Base-by-base conservation (phyloP, 2,113 vertebrate genomes). In the Lutjanus erythropterus region DNA sequence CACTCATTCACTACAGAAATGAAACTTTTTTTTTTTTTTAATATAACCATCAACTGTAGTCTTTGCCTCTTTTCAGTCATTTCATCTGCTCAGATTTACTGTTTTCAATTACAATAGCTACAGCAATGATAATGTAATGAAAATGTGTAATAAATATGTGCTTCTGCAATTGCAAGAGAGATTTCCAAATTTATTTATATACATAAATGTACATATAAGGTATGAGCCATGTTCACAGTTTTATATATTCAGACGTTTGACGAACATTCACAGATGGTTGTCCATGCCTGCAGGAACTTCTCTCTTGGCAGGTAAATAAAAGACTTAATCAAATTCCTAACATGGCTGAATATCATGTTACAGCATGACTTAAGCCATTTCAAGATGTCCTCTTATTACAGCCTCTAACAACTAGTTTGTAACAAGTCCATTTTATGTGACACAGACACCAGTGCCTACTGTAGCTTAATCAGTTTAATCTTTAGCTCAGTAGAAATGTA, bases 201-300 rank as follows among this genome's bases (percentile, higher is more conserved):
- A 66, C 23, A 67, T 3, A 49, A 35, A 78, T 44, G 33, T 31
- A 39, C 2, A 77, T 8, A 21, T 9, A 53, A 56, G 19, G 11
- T 55, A 41, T 18, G 12, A 56, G 11, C 9, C 25, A 35, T 42
- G 25, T 86, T 86, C 66, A 82, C 74, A 81, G 56, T 73, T 6
- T 27, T 27, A 18, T 18, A 8, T 11, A 49, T 27, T 49, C 53
- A 67, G 5, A 39, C 44, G 18, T 56, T n/a, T 75, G 25, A 53
- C 64, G 64, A 62, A 52, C 21, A 50, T 58, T 71, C 25, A 87
- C 50, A 75, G 42, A 47, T 31, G 11, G 33, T 65, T 27, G 80
- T 59, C 59, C 2, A 23, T 44, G 33, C 46, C 19, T 49, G 6
- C 5, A 29, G 50, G 42, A 9, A 37, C 59, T 14, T 71, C 2